A percentile compares a stretch with the other conserved stretches of the same genome.
Evolutionary conservation across 2,113 vertebrate genomes (phyloP).

Genomic region (Tiliqua scincoides): DNA sequence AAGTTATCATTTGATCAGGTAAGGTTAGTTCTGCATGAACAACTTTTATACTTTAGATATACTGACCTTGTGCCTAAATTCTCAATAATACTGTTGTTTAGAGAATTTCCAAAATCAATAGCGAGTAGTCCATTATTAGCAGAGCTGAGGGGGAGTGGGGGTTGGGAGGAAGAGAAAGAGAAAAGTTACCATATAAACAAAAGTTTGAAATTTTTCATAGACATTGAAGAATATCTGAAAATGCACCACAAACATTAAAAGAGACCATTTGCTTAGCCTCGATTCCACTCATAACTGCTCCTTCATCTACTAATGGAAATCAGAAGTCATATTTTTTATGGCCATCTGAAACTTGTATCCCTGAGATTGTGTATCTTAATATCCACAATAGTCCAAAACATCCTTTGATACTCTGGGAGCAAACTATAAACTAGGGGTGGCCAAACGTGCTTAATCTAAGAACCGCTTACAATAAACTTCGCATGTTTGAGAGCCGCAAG

Average conservation of each 20-base stretch:
- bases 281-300: not conserved
- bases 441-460: too few species aligned
- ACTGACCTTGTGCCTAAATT: slow-evolving; percentile 81
- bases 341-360: not conserved
- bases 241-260: not conserved
- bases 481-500: too few species aligned
- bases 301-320: not conserved
- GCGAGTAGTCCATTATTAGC: slow-evolving; percentile 82
- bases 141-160: slow-evolving; percentile 76
- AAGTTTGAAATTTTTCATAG: not conserved
- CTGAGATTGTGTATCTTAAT: not conserved
- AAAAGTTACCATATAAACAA: not conserved
- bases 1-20: not conserved
- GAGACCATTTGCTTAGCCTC: not conserved
- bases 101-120: slow-evolving; percentile 82
- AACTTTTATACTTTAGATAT: not conserved
- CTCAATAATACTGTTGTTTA: slow-evolving; percentile 80
- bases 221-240: not conserved
- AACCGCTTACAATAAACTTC: too few species aligned
- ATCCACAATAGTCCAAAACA: not conserved
- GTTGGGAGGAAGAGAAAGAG: not conserved
- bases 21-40: not conserved
- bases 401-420: not conserved
- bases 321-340: not conserved
- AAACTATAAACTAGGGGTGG: too few species aligned